Percentiles rank a stretch among this genome's conserved stretches.
Conservation (phyloP, 2,797 vertebrate genomes). For the Emydoidea blandingii region DNA sequence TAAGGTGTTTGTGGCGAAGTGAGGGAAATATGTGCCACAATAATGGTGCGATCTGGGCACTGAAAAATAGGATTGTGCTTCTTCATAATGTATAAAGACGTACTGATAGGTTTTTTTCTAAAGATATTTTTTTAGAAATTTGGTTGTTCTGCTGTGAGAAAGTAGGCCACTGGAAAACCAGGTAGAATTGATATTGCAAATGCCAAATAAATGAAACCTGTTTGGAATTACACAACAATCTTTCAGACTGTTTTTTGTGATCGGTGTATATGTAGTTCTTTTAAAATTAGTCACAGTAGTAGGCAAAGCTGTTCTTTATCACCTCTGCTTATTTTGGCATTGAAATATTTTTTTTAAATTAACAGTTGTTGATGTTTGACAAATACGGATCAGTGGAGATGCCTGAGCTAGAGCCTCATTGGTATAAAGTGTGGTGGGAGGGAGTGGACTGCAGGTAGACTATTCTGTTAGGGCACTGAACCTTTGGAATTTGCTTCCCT, state of each 20-base stretch:
- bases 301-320: neutral
- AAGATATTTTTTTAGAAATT: neutral
- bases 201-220: neutral
- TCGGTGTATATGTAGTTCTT: neutral
- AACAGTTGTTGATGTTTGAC: neutral
- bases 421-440: neutral
- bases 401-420: neutral
- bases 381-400: neutral
- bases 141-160: neutral
- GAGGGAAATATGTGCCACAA: conserved; percentile 52
- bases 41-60: neutral
- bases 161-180: neutral
- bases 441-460: neutral
- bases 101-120: neutral
- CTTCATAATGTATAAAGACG: neutral
- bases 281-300: neutral
- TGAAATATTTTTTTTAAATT: neutral
- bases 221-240: neutral
- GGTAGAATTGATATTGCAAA: neutral
- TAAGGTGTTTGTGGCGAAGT: conserved; percentile 49
- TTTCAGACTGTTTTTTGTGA: neutral
- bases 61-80: neutral
- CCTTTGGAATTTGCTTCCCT: neutral
- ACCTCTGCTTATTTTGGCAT: neutral
- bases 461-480: neutral